Percentiles rank a stretch among this genome's conserved stretches.
Evolutionary conservation across 1,140 invertebrate species (phyloP).

Genomic region (Anoplophora glabripennis): DNA sequence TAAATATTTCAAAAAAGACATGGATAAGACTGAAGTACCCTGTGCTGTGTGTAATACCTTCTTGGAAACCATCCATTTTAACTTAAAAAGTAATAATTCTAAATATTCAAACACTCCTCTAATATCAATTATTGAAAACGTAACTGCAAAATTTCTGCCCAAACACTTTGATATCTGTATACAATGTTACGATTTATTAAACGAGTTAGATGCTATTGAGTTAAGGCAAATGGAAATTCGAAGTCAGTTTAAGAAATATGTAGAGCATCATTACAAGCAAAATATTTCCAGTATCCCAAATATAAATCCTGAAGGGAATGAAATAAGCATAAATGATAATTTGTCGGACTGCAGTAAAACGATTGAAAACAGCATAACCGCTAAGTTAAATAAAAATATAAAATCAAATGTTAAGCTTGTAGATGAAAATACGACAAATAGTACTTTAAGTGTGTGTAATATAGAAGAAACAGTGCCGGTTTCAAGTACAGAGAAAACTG

Average conservation of each 20-base stretch:
- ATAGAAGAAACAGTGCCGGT: too few species aligned
- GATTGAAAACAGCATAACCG: constrained; percentile 7
- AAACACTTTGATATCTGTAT: constrained; percentile 26
- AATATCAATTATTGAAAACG: background rate
- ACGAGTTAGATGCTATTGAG: constrained; percentile 29
- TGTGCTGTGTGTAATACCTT: too few species aligned
- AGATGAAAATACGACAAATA: background rate
- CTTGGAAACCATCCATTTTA: too few species aligned
- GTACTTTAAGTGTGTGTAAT: background rate
- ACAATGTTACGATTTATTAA: constrained; percentile 23
- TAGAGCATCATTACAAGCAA: background rate
- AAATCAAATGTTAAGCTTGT: constrained; percentile 4
- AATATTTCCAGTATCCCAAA: background rate
- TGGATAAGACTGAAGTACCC: background rate
- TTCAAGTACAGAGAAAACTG: background rate
- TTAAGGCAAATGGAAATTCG: constrained; percentile 22
- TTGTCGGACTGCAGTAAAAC: constrained; percentile 4
- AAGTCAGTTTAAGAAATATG: constrained; percentile 11
- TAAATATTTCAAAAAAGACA: background rate
- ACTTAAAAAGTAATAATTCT: too few species aligned
- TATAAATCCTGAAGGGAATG: background rate
- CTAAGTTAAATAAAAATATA: constrained; percentile 4
- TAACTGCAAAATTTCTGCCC: background rate
- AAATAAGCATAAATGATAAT: background rate
- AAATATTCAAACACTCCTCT: too few species aligned